Percentiles rank a stretch among this genome's conserved stretches.
Conservation (phyloP, 2,797 vertebrate genomes). For the Paramormyrops hopkinsi region DNA sequence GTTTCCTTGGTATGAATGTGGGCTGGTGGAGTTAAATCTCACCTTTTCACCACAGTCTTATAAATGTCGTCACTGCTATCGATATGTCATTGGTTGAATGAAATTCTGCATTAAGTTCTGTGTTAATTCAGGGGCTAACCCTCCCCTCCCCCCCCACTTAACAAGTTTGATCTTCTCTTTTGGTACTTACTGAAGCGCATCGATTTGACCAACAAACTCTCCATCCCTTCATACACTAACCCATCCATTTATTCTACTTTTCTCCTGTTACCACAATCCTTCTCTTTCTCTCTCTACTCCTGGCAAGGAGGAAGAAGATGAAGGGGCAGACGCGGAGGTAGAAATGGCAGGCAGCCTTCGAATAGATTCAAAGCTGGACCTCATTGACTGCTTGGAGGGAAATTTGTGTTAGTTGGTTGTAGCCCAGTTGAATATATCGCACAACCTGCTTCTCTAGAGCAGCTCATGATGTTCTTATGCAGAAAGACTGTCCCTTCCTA, state of each 20-base stretch:
- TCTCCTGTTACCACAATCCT: slow-evolving; percentile 26
- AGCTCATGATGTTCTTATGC: neutral
- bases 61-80: neutral
- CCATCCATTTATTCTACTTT: slow-evolving; percentile 25
- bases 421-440: neutral
- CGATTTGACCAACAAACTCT: slow-evolving; percentile 4
- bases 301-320: slow-evolving; percentile 47
- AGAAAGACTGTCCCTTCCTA: neutral
- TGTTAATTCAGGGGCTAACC: neutral
- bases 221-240: slow-evolving; percentile 27
- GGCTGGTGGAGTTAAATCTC: neutral
- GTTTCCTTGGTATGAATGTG: neutral
- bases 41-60: neutral
- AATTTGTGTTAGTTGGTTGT: neutral
- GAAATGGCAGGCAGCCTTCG: neutral
- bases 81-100: neutral
- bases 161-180: slow-evolving; percentile 7
- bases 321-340: slow-evolving; percentile 50
- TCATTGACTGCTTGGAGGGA: neutral
- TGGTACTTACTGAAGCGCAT: neutral
- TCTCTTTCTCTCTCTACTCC: slow-evolving; percentile 30
- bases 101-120: neutral
- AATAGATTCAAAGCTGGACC: slow-evolving; percentile 10
- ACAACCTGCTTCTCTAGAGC: neutral
- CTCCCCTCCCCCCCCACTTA: neutral